Conservation (phyloP, 64 coral and sea anemone species). For the Stylophora pistillata region DNA sequence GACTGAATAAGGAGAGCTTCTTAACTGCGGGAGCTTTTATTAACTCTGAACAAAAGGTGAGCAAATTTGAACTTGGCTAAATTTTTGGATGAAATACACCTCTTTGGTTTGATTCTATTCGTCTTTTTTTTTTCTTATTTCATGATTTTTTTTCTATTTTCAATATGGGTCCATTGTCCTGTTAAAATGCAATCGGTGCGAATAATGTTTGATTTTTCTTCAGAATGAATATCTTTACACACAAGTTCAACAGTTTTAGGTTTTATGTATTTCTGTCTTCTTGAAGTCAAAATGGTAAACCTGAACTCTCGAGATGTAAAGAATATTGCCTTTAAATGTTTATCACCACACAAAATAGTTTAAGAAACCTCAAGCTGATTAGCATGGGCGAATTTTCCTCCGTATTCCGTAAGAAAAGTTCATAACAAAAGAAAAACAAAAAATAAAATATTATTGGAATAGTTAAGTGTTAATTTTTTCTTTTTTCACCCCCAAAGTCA, state of each 20-base stretch:
- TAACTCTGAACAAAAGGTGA: neutral
- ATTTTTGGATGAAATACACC: no score
- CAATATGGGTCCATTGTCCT: neutral
- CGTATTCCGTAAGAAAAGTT: neutral
- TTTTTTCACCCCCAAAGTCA: no score
- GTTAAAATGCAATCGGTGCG: neutral
- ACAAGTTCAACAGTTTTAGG: neutral
- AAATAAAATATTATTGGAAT: no score
- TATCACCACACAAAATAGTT: neutral
- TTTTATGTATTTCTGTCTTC: neutral
- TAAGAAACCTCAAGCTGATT: no score
- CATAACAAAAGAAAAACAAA: neutral
- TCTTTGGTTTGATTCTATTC: neutral
- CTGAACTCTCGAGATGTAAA: neutral
- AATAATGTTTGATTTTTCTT: neutral
- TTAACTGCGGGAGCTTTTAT: neutral
- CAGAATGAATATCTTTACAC: neutral
- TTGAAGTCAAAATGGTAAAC: neutral
- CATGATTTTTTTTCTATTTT: neutral
- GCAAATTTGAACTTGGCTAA: neutral
- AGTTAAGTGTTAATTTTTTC: no score
- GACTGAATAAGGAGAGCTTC: neutral
- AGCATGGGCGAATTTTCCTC: no score
- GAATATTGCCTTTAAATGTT: neutral
- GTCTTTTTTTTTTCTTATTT: neutral